Evolutionary conservation across 2,113 vertebrate species (phyloP).

Genomic region (Peucedramus taeniatus): DNA sequence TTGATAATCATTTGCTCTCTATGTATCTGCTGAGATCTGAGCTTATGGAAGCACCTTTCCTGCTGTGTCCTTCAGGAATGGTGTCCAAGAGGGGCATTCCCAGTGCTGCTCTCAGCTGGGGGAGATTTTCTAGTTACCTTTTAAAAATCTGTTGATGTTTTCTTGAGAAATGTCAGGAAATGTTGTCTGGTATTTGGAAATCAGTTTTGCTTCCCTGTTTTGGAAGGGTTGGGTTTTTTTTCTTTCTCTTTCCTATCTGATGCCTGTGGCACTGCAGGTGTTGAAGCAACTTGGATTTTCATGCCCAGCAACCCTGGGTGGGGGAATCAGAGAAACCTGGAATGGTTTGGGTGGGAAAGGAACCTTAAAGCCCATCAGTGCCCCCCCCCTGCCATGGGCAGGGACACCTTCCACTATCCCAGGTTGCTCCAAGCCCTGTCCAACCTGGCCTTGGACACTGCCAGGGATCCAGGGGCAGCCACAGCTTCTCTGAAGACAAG

Average conservation of each 20-base stretch:
- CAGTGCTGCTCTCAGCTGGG: background rate
- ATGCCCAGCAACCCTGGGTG: accelerated
- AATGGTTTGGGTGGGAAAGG: background rate
- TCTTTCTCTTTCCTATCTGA: background rate
- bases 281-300: background rate
- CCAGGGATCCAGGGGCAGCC: background rate
- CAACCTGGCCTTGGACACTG: background rate
- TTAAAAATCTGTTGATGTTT: background rate
- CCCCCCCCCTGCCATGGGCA: background rate
- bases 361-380: background rate
- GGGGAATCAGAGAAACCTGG: background rate
- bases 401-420: background rate
- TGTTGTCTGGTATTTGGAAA: background rate
- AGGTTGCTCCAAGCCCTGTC: accelerated
- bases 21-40: background rate
- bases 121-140: background rate
- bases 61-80: background rate
- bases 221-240: background rate
- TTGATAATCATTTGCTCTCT: background rate
- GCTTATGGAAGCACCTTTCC: background rate
- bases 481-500: background rate
- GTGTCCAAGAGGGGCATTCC: accelerated
- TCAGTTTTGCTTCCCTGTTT: background rate
- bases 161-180: background rate
- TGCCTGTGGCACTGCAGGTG: accelerated